phyloP scores from a whole-genome alignment of 2,888 invertebrate species.

The Agrilus mali region DNA sequence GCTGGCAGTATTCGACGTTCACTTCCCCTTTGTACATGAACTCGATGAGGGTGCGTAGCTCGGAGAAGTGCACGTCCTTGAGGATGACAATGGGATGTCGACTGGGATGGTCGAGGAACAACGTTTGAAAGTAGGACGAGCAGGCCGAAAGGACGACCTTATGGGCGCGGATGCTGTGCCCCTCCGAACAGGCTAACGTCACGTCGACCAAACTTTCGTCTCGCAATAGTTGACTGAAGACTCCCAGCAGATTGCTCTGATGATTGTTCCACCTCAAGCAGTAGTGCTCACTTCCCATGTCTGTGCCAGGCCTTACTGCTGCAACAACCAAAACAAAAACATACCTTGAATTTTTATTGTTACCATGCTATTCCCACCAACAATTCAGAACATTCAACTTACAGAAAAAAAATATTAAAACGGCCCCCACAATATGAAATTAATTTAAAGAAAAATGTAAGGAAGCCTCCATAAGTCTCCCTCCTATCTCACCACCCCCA shows the following conservation, averaged over 20 bases:
- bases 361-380: too few relatives aligned
- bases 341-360: neutral
- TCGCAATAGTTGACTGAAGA: conserved; percentile 91
- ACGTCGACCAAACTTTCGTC: conserved; percentile 94
- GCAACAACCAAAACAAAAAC: conserved; percentile 13
- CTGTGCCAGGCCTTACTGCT: conserved; percentile 79
- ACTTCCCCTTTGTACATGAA: conserved; percentile 96
- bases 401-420: too few relatives aligned
- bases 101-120: conserved; percentile 87
- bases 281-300: conserved; percentile 97
- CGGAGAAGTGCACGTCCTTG: conserved; percentile 85
- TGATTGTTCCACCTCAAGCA: conserved; percentile 98
- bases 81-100: conserved; percentile 88
- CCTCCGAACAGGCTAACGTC: conserved; percentile 92
- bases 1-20: conserved; percentile 87
- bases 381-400: too few relatives aligned
- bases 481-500: too few relatives aligned
- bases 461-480: too few relatives aligned
- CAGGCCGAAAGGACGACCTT: conserved; percentile 90
- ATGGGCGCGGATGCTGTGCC: conserved; percentile 89
- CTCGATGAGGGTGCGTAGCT: conserved; percentile 83
- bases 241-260: conserved; percentile 95
- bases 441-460: too few relatives aligned
- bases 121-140: conserved; percentile 87
- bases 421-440: too few relatives aligned